Evolutionary conservation across 2,113 vertebrate genomes (phyloP), one percentile per base, ranked within the genome.

Genomic region (Megalops atlanticus): DNA sequence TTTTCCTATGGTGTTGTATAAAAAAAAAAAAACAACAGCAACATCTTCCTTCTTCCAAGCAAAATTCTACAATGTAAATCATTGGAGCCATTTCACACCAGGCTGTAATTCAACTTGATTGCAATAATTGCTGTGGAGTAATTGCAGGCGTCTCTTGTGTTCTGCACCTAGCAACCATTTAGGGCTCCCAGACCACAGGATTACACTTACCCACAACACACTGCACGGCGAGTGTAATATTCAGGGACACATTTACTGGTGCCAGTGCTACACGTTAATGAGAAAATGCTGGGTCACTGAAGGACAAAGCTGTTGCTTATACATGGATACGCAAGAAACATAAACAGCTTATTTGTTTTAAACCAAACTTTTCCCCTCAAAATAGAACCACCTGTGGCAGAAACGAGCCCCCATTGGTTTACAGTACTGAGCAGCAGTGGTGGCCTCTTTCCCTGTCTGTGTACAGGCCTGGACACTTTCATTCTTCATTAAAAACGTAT

Each of bases 101-200:
- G 40, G 39, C 73, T n/a, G 73, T 74, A 27, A 74, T 40, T 74
- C 72, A 74, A 27, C 4, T 70, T 40, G 43, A 49, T 31, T 39
- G 35, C 43, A n/a, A n/a, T 39, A 45, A 80, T 43, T 74, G 79
- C 21, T 33, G 21, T 16, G 7, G 36, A 40, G 40, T 80, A 73
- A 73, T 52, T 74, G 31, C 77, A 70, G 70, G 33, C 45, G 70
- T 74, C 45, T 52, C 49, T 52, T 33, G 45, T 80, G 71, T 45
- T 7, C 10, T 43, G 47, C 75, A 52, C 45, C 27, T 77, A 47
- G 75, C 27, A 12, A 24, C 27, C 16, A 7, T 52, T 77, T 31
- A 77, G 54, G 31, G 33, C 73, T 74, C 73, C 38, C 6, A 52
- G 54, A 77, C 75, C 75, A 36, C 75, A 77, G 16, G 31, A 52